Base-by-base conservation (phyloP, 2,888 invertebrate genomes). In the Arctia plantaginis region DNA sequence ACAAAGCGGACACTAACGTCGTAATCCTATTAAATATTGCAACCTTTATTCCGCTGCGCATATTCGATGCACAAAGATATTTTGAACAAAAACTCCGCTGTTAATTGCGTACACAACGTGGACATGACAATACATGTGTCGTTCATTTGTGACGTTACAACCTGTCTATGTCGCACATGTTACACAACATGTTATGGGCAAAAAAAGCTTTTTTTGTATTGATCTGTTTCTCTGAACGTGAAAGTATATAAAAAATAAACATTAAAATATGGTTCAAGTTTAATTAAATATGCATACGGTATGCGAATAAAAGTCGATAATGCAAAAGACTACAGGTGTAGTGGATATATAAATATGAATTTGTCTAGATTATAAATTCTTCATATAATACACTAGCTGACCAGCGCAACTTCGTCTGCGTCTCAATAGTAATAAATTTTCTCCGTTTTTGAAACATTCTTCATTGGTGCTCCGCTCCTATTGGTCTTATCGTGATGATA, bases 101-200 rank as follows among this genome's bases (percentile, higher is more conserved):
- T 41, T 10, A 39, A 59, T 69, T 69, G 59, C 39, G 30, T 23
- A 41, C 71, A 71, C 33, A 71, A 33, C 64, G 64, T 47, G 71
- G 30, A 44, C 35, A 71, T 35, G 47, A 65, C 71, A 71, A 62
- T 65, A 65, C 71, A 65, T 47, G 64, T 64, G 71, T 71, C 71
- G 41, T 62, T 41, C 64, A n/a, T 64, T 65, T 65, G 47, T 65
- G 71, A 44, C 47, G 71, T 35, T 62, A 69, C 55, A 33, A 39
- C 23, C 12, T 18, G 10, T 20, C 33, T 59, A 4, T 69, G 59
- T 62, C 30, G 30, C 27, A 62, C 59, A 27, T 69, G 69, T 62
- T 27, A 15, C 15, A 62, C 30, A 27, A 30, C 59, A 30, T 39
- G 55, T 41, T 51, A 33, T 7, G 30, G 33, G 47, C 1, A 47